Conservation (phyloP, 2,797 vertebrate species). For the Neoniphon sammara region DNA sequence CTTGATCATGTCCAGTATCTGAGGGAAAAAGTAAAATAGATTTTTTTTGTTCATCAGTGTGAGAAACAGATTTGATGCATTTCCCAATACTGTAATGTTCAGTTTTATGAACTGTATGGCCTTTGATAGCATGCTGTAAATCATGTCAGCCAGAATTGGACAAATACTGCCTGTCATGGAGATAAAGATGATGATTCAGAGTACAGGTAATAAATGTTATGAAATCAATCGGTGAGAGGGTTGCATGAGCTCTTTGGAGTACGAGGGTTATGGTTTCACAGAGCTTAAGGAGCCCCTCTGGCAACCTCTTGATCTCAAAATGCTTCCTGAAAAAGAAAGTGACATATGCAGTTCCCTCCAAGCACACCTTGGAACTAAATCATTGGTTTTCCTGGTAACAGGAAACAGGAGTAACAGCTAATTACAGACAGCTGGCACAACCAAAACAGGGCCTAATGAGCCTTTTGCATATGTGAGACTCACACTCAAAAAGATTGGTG, state of each 20-base stretch:
- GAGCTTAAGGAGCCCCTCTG: too few relatives aligned
- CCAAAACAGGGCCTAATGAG: too few relatives aligned
- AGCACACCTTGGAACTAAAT: too few relatives aligned
- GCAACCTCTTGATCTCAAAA: too few relatives aligned
- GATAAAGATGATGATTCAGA: constrained; percentile 17
- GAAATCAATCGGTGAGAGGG: constrained; percentile 17
- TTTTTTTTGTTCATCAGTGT: not conserved
- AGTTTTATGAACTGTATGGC: not conserved
- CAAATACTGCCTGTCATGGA: not conserved
- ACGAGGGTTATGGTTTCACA: not conserved
- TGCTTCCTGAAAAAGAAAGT: too few relatives aligned
- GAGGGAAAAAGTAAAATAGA: constrained; percentile 8
- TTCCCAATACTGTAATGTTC: not conserved
- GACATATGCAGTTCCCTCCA: too few relatives aligned
- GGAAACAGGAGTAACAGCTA: too few relatives aligned
- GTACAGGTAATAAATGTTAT: constrained; percentile 41
- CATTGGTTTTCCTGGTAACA: too few relatives aligned
- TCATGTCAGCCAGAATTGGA: constrained; percentile 8
- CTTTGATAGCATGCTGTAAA: constrained; percentile 1
- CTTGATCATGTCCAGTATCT: constrained; percentile 82
- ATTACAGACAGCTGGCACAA: too few relatives aligned
- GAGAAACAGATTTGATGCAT: not conserved
- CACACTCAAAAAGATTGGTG: too few relatives aligned
- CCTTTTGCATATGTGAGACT: too few relatives aligned
- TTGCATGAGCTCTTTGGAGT: not conserved